A percentile compares a stretch with the other conserved stretches of the same genome.
These are phyloP conservation scores for Drosophila meridiana DNA, from an alignment of 2,888 invertebrate genomes.

Conservation along the genomic window DNA sequence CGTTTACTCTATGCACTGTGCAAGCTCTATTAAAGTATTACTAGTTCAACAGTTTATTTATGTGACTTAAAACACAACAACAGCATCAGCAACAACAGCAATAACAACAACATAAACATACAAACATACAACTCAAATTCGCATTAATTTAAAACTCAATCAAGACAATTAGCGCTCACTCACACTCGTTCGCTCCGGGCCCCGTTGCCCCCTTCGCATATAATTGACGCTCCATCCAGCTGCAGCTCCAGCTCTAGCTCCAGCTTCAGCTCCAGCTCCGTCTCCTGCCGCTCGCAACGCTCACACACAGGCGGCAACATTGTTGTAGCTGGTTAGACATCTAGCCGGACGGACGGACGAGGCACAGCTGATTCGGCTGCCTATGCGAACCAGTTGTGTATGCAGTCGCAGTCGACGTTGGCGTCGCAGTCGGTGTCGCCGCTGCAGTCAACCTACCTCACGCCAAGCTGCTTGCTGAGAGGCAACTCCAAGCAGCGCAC, in stretches of 20 bases:
- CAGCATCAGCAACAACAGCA: neutral
- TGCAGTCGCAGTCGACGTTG: slow-evolving; percentile 29
- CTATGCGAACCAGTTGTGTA: slow-evolving; percentile 67
- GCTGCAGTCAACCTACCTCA: slow-evolving; percentile 68
- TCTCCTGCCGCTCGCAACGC: slow-evolving; percentile 26
- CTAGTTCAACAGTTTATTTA: slow-evolving; percentile 15
- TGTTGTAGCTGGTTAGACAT: slow-evolving; percentile 63
- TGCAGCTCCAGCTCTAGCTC: slow-evolving; percentile 1
- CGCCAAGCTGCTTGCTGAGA: slow-evolving; percentile 55
- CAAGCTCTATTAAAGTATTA: slow-evolving; percentile 41
- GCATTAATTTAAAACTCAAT: slow-evolving; percentile 82
- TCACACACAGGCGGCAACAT: slow-evolving; percentile 59
- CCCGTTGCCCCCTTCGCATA: slow-evolving; percentile 17
- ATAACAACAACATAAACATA: slow-evolving; percentile 7
- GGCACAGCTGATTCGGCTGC: slow-evolving; percentile 58
- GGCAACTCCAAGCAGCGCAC: slow-evolving; percentile 51
- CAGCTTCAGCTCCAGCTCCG: slow-evolving; percentile 8
- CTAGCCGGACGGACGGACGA: slow-evolving; percentile 33
- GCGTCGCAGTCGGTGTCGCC: slow-evolving; percentile 11
- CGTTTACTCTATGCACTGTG: neutral
- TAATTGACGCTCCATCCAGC: slow-evolving; percentile 20
- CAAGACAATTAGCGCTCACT: slow-evolving; percentile 77
- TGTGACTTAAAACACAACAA: slow-evolving; percentile 57
- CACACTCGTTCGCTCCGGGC: slow-evolving; percentile 49
- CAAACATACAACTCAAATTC: slow-evolving; percentile 71